A percentile compares a stretch with the other conserved stretches of the same genome.
These are phyloP conservation scores for Ophraella communa DNA, from an alignment of 2,888 invertebrate genomes.

Conservation along the genomic window DNA sequence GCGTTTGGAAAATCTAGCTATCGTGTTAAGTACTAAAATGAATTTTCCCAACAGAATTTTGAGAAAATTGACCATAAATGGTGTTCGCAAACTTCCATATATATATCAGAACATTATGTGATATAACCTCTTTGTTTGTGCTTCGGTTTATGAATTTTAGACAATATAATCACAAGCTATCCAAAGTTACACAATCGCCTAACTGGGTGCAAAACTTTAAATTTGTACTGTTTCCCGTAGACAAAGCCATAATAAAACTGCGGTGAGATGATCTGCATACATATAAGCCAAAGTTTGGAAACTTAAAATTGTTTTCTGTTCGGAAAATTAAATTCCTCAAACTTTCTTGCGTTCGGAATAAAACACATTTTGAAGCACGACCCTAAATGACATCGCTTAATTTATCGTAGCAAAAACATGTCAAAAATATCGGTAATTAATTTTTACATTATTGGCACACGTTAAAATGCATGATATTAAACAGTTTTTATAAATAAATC, in stretches of 20 bases:
- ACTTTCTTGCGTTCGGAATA: slow-evolving; percentile 2
- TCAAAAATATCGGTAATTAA: no score
- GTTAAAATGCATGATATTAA: no score
- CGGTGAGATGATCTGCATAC: slow-evolving; percentile 27
- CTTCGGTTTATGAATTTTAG: neutral
- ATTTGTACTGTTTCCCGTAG: slow-evolving; percentile 24
- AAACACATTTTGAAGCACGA: neutral
- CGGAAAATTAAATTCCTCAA: slow-evolving; percentile 20
- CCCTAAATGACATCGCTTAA: neutral
- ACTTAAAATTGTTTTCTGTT: slow-evolving; percentile 22
- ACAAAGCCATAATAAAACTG: slow-evolving; percentile 18
- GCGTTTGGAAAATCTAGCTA: no score
- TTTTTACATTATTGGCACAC: no score
- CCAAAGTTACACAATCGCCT: slow-evolving; percentile 24
- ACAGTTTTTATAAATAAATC: no score
- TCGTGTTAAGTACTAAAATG: neutral
- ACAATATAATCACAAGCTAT: slow-evolving; percentile 21
- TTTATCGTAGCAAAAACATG: slow-evolving; percentile 4
- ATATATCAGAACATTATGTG: neutral
- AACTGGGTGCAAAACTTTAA: slow-evolving; percentile 25
- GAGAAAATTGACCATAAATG: neutral
- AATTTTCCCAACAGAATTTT: neutral
- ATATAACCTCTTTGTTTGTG: slow-evolving; percentile 2
- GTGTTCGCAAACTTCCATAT: neutral
- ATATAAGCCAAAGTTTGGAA: slow-evolving; percentile 24